A percentile compares a stretch with the other conserved stretches of the same genome.
Evolutionary conservation across 2,888 invertebrate genomes (phyloP).

Genomic region (Eupeodes latifasciatus): DNA sequence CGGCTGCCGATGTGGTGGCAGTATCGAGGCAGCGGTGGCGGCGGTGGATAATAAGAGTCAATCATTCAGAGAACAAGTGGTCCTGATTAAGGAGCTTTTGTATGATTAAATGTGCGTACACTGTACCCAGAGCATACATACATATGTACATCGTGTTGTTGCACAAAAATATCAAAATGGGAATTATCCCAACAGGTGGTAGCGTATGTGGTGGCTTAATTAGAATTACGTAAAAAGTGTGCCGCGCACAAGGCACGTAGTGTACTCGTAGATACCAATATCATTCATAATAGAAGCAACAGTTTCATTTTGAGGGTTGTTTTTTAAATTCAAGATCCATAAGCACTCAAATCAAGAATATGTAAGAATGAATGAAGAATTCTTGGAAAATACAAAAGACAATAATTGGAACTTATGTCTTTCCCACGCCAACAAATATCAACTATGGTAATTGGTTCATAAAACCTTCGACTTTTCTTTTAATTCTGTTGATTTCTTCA

Average conservation of each 20-base stretch:
- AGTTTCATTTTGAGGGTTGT: too few relatives aligned
- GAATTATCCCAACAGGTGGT: conserved; percentile 66
- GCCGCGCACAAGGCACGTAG: background rate
- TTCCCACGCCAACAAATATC: too few relatives aligned
- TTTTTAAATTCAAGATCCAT: too few relatives aligned
- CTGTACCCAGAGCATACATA: background rate
- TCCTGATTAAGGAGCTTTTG: conserved; percentile 31
- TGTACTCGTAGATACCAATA: background rate
- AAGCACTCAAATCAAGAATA: too few relatives aligned
- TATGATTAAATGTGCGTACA: background rate
- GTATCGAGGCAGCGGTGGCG: background rate
- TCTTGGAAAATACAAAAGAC: too few relatives aligned
- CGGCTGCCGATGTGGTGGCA: too few relatives aligned
- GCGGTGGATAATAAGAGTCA: conserved; percentile 42
- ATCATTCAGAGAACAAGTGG: conserved; percentile 51
- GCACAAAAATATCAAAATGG: conserved; percentile 59
- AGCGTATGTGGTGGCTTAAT: conserved; percentile 50
- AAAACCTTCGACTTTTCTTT: too few relatives aligned
- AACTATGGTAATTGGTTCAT: too few relatives aligned
- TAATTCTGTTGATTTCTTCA: too few relatives aligned
- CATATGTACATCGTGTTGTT: conserved; percentile 36
- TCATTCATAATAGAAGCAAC: background rate
- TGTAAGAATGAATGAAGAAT: too few relatives aligned
- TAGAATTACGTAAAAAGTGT: conserved; percentile 24
- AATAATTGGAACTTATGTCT: too few relatives aligned